Base-by-base conservation (phyloP, 1,140 invertebrate genomes). In the Caligus rogercresseyi region DNA sequence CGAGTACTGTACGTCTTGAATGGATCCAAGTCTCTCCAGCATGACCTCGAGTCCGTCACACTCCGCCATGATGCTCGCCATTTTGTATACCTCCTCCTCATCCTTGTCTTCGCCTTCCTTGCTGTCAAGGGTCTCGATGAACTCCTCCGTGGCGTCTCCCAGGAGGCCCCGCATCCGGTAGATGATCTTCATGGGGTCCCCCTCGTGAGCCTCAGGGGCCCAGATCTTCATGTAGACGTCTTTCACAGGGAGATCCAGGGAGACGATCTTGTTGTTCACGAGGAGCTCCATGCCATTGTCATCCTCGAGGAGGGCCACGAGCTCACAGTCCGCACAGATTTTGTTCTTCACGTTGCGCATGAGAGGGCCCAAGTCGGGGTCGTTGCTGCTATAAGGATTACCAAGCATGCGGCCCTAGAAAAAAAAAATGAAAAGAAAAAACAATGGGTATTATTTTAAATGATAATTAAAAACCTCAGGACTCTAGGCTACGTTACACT, bases 311-410 rank as follows among this genome's bases (percentile, higher is more conserved):
- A 98, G 74, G 1, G 93, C 92, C 0, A 98, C 89, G 51, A 98
- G 75, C 70, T 98, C 94, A 74, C 93, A 98, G 76, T 98, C 94
- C 69, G 87, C 86, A 70, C 91, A 95, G 65, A 95, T 94, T 73
- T 97, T 97, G 73, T 98, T 98, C 73, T 98, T 98, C 0, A 98
- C 87, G 71, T 98, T 92, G 51, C 94, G 78, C 94, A 98, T 98
- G 0, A 96, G 75, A 0, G 94, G 93, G 1, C 94, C 93, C 67
- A 98, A 79, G 14, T 92, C 92, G 18, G 86, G 81, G 71, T 97
- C 93, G 53, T 84, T 79, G 19, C 88, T 93, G 54, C 87, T 92
- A 74, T 98, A 97, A 0, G 93, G 93, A 78, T 98, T 98, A 25
- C 92, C 92, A 64, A 96, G 76, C 93, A 98, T 98, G 54, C 93